phyloP scores from a whole-genome alignment of 2,113 vertebrate species.

The Scortum barcoo region DNA sequence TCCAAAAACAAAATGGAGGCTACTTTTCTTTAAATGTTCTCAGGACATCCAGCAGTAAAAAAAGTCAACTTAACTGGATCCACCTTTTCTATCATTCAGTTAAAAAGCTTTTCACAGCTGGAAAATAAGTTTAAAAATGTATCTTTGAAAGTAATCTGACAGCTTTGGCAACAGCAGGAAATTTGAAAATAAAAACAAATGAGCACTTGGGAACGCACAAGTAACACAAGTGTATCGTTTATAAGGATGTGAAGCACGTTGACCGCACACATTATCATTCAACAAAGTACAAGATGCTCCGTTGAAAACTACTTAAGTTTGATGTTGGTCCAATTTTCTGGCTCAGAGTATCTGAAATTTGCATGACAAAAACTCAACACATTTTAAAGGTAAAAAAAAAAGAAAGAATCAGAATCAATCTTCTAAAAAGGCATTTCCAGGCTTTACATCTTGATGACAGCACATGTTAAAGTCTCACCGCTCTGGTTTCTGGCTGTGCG shows the following conservation, averaged over 20 bases:
- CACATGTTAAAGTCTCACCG: conserved; percentile 38
- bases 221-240: not conserved
- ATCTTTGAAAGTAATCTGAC: not conserved
- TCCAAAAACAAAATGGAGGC: not conserved
- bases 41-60: not conserved
- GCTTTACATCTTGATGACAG: conserved; percentile 51
- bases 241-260: not conserved
- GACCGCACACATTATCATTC: not conserved
- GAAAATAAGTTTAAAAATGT: not conserved
- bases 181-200: not conserved
- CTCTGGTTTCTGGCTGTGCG: conserved; percentile 46
- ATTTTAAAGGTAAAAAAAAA: not conserved
- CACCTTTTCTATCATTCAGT: no score
- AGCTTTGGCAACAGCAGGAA: not conserved
- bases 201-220: not conserved
- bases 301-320: not conserved
- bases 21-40: not conserved
- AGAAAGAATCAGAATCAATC: conserved; percentile 23
- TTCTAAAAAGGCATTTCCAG: conserved; percentile 8
- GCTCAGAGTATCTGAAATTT: conserved; percentile 7
- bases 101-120: conserved; percentile 4
- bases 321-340: not conserved
- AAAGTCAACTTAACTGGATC: no score
- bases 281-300: not conserved
- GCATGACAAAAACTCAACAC: conserved; percentile 47